Conservation (phyloP, 2,888 invertebrate genomes). For the Agelastica alni region DNA sequence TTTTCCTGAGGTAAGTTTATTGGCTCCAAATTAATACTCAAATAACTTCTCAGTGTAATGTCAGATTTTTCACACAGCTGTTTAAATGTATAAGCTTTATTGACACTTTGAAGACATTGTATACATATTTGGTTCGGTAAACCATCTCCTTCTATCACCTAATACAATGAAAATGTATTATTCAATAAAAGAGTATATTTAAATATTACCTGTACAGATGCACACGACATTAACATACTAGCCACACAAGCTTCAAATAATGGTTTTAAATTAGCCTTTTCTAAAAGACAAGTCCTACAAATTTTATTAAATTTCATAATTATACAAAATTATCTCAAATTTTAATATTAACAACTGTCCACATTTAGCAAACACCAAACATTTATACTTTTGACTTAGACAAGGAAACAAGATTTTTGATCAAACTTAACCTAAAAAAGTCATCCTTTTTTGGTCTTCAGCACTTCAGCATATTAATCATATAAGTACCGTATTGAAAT, state of each 20-base stretch:
- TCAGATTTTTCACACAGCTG: conserved; percentile 55
- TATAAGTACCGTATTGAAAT: no score
- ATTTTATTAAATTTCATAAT: conserved; percentile 55
- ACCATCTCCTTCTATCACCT: conserved; percentile 54
- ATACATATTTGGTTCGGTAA: conserved; percentile 53
- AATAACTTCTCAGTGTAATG: conserved; percentile 49
- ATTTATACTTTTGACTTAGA: no score
- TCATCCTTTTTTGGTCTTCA: no score
- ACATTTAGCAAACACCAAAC: no score
- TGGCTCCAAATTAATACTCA: conserved; percentile 45
- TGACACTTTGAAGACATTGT: conserved; percentile 53
- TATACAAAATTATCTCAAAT: no score
- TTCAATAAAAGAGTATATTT: no score
- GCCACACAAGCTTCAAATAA: conserved; percentile 53
- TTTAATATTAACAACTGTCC: no score
- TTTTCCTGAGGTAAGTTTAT: conserved; percentile 38
- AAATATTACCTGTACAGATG: conserved; percentile 52
- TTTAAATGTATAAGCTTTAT: conserved; percentile 53
- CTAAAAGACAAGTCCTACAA: conserved; percentile 52
- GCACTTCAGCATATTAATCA: no score
- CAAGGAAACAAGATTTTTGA: no score
- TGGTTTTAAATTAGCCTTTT: conserved; percentile 52
- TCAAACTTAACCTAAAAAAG: no score
- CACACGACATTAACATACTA: conserved; percentile 55
- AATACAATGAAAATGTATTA: no score